These are phyloP conservation scores for Drosophila setifemur DNA, from an alignment of 1,140 invertebrate species.

Conservation along the genomic window DNA sequence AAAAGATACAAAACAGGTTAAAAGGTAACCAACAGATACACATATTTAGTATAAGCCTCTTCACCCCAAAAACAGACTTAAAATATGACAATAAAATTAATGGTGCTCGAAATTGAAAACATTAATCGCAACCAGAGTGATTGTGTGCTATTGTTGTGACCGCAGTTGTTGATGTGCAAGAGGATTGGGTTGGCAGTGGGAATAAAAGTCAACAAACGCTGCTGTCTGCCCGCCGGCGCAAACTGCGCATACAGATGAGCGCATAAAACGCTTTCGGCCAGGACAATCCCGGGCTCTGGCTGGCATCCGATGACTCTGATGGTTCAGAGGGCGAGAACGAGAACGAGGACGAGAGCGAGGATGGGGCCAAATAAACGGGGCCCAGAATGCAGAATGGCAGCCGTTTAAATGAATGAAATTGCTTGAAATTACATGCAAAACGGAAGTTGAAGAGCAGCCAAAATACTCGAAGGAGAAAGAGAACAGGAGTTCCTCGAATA, in stretches of 20 bases:
- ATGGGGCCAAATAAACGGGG: slow-evolving; percentile 47
- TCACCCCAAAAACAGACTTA: no score
- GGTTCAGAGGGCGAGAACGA: slow-evolving; percentile 7
- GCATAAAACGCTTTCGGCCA: slow-evolving; percentile 62
- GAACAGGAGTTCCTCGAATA: neutral
- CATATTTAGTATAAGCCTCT: no score
- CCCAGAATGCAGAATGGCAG: slow-evolving; percentile 57
- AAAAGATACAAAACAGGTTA: no score
- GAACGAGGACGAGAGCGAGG: neutral
- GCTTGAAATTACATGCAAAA: slow-evolving; percentile 67
- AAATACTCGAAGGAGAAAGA: slow-evolving; percentile 36
- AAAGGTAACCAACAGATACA: no score
- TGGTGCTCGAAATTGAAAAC: no score
- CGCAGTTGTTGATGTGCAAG: slow-evolving; percentile 5
- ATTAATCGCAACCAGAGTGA: no score
- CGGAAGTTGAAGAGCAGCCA: slow-evolving; percentile 56
- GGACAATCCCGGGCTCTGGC: slow-evolving; percentile 18
- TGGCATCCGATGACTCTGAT: slow-evolving; percentile 4
- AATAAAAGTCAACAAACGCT: slow-evolving; percentile 63
- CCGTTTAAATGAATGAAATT: slow-evolving; percentile 74
- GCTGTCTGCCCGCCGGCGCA: slow-evolving; percentile 41
- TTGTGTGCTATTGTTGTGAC: neutral
- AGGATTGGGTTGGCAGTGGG: neutral
- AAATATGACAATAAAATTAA: no score
- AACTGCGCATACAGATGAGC: slow-evolving; percentile 55